phyloP scores from a whole-genome alignment of 2,113 vertebrate species.

The Synchiropus splendidus region DNA sequence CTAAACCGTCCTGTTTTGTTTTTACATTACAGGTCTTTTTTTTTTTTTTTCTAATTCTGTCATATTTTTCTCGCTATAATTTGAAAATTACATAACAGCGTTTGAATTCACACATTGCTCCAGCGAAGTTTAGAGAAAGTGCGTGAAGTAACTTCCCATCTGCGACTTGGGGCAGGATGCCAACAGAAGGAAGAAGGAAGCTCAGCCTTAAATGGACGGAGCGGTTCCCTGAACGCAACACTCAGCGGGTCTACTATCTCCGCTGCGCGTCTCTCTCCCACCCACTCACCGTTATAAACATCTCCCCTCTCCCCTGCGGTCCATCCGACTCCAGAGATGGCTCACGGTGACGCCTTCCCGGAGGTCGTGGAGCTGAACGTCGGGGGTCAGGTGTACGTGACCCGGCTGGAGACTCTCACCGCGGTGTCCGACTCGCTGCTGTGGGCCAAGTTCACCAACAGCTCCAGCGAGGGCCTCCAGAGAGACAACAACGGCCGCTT shows the following conservation, averaged over 20 bases:
- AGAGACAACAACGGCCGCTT: constrained; percentile 90
- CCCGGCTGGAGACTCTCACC: constrained; percentile 80
- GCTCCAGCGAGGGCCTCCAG: constrained; percentile 73
- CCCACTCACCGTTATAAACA: constrained; percentile 25
- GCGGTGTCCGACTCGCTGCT: constrained; percentile 82
- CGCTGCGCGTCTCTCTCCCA: constrained; percentile 51
- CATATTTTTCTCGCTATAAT: no score
- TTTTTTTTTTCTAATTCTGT: no score
- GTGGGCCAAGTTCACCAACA: constrained; percentile 80
- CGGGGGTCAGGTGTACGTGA: constrained; percentile 92
- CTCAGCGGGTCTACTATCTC: no score
- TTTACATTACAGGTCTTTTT: no score
- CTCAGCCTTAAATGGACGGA: no score
- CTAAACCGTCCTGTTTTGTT: no score
- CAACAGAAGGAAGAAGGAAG: no score
- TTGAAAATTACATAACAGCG: no score
- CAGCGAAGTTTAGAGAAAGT: constrained; percentile 10
- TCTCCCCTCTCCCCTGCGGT: not conserved
- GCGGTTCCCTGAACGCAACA: no score
- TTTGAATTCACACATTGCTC: no score
- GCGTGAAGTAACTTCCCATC: constrained; percentile 41
- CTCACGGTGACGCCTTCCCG: constrained; percentile 61
- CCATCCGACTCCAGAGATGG: constrained; percentile 46
- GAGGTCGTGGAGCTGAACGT: constrained; percentile 94
- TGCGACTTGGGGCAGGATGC: no score